Evolutionary conservation across 2,888 invertebrate genomes (phyloP).

Genomic region (Yponomeuta plumbellus): DNA sequence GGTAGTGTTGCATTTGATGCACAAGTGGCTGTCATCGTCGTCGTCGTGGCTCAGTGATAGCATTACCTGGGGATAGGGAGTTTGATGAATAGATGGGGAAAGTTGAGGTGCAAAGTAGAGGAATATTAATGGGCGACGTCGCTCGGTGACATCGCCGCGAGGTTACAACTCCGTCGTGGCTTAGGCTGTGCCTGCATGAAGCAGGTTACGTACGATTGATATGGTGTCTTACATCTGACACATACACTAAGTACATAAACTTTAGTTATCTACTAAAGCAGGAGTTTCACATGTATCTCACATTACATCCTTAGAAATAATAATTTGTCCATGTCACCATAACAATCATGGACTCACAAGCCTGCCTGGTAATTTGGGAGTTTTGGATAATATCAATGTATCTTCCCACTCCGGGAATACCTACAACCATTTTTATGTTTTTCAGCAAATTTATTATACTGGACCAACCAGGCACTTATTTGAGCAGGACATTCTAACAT

Average conservation of each 20-base stretch:
- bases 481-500: too few species aligned
- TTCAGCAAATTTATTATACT: too few species aligned
- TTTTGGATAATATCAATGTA: too few species aligned
- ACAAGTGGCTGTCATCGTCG: conserved; percentile 90
- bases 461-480: too few species aligned
- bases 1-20: conserved; percentile 90
- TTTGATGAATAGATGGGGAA: conserved; percentile 16
- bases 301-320: too few species aligned
- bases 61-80: conserved; percentile 54
- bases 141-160: conserved; percentile 43
- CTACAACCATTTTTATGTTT: too few species aligned
- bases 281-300: too few species aligned
- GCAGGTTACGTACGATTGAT: background rate
- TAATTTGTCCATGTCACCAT: too few species aligned
- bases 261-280: too few species aligned
- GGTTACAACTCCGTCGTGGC: conserved; percentile 18
- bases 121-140: conserved; percentile 21
- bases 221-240: background rate
- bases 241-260: background rate
- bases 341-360: too few species aligned
- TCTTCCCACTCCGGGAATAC: too few species aligned
- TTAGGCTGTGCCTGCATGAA: conserved; percentile 18
- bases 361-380: too few species aligned
- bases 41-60: conserved; percentile 73
- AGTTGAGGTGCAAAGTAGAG: conserved; percentile 18